These are phyloP conservation scores for Aromia moschata DNA, from an alignment of 2,888 invertebrate genomes.

Conservation along the genomic window DNA sequence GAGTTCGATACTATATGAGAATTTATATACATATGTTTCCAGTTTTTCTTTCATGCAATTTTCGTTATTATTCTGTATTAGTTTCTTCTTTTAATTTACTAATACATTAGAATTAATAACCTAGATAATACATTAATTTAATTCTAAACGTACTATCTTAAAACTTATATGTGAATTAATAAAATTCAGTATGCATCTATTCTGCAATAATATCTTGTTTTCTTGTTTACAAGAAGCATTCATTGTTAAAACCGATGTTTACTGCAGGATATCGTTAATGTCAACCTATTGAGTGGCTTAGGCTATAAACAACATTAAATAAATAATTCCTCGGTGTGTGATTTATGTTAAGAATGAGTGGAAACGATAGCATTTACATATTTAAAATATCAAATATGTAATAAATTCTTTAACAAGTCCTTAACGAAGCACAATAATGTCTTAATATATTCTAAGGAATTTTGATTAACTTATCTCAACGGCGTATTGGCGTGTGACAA, in stretches of 20 bases:
- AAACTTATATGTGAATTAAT: no score
- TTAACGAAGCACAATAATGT: slow-evolving; percentile 21
- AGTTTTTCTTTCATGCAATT: no score
- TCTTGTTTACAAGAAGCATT: not conserved
- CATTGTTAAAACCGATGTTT: not conserved
- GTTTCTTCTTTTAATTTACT: no score
- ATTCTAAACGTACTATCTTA: no score
- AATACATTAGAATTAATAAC: no score
- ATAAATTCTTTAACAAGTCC: slow-evolving; percentile 18
- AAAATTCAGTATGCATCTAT: no score
- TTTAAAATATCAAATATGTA: slow-evolving; percentile 20
- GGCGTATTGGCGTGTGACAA: slow-evolving; percentile 25
- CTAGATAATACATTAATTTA: no score
- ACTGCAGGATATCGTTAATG: not conserved
- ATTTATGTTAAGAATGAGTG: slow-evolving; percentile 15
- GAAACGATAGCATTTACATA: slow-evolving; percentile 11
- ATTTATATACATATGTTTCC: no score
- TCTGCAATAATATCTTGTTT: no score
- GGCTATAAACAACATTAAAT: not conserved
- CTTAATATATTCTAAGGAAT: slow-evolving; percentile 29
- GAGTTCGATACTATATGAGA: no score
- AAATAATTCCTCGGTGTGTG: slow-evolving; percentile 9
- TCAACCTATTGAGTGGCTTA: not conserved
- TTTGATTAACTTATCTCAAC: slow-evolving; percentile 29
- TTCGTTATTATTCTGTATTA: no score